Conservation (phyloP, 2,888 invertebrate species). For the Pollenia angustigena region DNA sequence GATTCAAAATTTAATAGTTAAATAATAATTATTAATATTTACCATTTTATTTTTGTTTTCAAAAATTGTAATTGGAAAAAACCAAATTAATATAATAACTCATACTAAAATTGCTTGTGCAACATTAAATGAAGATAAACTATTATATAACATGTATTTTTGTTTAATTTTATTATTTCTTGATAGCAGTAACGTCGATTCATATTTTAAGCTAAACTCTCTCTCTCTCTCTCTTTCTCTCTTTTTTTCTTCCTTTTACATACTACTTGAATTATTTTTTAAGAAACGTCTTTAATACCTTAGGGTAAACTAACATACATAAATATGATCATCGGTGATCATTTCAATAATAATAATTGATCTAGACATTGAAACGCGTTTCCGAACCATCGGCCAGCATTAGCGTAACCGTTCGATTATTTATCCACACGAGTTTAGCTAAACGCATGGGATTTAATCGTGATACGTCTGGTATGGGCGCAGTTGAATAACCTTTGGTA, state of each 20-base stretch:
- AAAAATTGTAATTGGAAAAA: slow-evolving; percentile 18
- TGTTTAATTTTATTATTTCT: slow-evolving; percentile 40
- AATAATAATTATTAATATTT: slow-evolving; percentile 22
- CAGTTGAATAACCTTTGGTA: slow-evolving; percentile 97
- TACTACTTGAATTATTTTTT: slow-evolving; percentile 47
- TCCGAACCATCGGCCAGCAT: slow-evolving; percentile 98
- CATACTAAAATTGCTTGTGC: slow-evolving; percentile 15
- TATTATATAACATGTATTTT: slow-evolving; percentile 29
- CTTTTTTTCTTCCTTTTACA: neutral
- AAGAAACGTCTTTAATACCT: slow-evolving; percentile 72
- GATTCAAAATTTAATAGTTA: slow-evolving; percentile 20
- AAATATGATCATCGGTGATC: slow-evolving; percentile 11
- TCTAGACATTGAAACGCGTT: slow-evolving; percentile 91
- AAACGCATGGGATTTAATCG: slow-evolving; percentile 94
- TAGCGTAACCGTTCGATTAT: slow-evolving; percentile 95
- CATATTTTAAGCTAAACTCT: slow-evolving; percentile 11
- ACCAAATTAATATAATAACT: slow-evolving; percentile 6
- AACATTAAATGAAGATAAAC: slow-evolving; percentile 8
- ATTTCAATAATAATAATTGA: slow-evolving; percentile 61
- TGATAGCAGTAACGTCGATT: slow-evolving; percentile 46
- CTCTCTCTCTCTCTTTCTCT: neutral
- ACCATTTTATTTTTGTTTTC: slow-evolving; percentile 24
- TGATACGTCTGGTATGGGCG: slow-evolving; percentile 94
- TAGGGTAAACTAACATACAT: slow-evolving; percentile 60
- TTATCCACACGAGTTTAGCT: slow-evolving; percentile 97